A percentile compares a stretch with the other conserved stretches of the same genome.
phyloP scores from a whole-genome alignment of 2,888 invertebrate genomes.

The Noctua fimbriata region DNA sequence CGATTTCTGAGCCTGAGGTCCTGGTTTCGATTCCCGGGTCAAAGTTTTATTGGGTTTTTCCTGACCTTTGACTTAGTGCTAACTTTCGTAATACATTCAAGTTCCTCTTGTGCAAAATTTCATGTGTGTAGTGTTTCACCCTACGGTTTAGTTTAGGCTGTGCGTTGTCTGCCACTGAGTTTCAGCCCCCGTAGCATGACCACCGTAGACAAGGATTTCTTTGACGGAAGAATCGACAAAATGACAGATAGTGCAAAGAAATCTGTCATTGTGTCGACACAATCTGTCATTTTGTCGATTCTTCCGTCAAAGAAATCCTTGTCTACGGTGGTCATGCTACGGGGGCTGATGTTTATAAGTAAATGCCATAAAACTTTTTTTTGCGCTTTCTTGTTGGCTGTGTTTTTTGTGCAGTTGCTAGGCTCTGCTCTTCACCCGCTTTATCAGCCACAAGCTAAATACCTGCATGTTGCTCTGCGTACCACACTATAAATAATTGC shows the following conservation, averaged over 20 bases:
- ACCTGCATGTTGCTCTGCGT: constrained; percentile 22
- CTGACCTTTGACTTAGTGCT: background rate
- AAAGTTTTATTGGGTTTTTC: too few relatives aligned
- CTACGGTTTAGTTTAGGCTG: background rate
- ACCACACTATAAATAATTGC: background rate
- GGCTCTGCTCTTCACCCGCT: background rate
- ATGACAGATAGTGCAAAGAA: too few relatives aligned
- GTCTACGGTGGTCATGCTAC: too few relatives aligned
- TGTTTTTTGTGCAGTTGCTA: background rate
- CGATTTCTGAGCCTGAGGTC: too few relatives aligned
- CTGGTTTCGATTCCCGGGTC: too few relatives aligned
- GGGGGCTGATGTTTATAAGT: background rate
- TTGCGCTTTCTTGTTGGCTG: background rate
- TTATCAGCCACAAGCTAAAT: background rate
- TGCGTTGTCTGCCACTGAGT: background rate
- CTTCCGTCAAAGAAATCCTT: too few relatives aligned
- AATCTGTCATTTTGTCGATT: too few relatives aligned
- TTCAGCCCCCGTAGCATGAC: too few relatives aligned
- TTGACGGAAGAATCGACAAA: too few relatives aligned
- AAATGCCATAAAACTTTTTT: background rate
- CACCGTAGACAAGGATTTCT: too few relatives aligned
- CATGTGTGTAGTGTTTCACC: background rate
- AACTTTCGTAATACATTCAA: background rate
- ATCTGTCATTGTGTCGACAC: too few relatives aligned
- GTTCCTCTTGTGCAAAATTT: background rate